Percentiles rank a stretch among this genome's conserved stretches.
phyloP scores from a whole-genome alignment of 2,888 invertebrate genomes.

The Maniola hyperantus region DNA sequence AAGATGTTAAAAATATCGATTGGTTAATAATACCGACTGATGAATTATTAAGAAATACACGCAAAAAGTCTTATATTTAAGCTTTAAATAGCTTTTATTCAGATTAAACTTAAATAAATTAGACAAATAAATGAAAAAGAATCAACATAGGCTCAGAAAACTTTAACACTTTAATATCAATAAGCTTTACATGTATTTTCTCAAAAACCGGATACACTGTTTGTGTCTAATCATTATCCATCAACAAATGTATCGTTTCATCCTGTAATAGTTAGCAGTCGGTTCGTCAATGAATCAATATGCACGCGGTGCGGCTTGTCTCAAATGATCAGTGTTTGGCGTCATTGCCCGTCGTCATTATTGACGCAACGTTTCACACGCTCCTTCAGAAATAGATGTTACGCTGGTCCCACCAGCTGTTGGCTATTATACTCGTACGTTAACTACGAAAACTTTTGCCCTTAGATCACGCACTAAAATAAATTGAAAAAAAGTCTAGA shows the following conservation, averaged over 20 bases:
- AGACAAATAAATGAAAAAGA: too few species aligned
- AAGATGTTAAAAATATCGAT: too few species aligned
- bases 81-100: too few species aligned
- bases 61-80: too few species aligned
- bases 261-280: neutral
- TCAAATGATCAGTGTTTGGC: slow-evolving; percentile 8
- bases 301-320: neutral
- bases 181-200: neutral
- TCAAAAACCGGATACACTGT: neutral
- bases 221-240: neutral
- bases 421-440: slow-evolving; percentile 4
- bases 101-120: too few species aligned
- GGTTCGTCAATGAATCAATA: neutral
- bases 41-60: too few species aligned
- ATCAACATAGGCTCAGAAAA: too few species aligned
- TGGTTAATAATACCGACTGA: too few species aligned
- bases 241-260: neutral
- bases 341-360: slow-evolving; percentile 24
- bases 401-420: neutral
- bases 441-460: slow-evolving; percentile 2
- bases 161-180: neutral
- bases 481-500: neutral
- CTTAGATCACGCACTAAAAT: slow-evolving; percentile 4
- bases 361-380: slow-evolving; percentile 34
- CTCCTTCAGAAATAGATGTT: slow-evolving; percentile 37